Evolutionary conservation across 2,797 vertebrate species (phyloP).

Genomic region (Onychomys torridus): DNA sequence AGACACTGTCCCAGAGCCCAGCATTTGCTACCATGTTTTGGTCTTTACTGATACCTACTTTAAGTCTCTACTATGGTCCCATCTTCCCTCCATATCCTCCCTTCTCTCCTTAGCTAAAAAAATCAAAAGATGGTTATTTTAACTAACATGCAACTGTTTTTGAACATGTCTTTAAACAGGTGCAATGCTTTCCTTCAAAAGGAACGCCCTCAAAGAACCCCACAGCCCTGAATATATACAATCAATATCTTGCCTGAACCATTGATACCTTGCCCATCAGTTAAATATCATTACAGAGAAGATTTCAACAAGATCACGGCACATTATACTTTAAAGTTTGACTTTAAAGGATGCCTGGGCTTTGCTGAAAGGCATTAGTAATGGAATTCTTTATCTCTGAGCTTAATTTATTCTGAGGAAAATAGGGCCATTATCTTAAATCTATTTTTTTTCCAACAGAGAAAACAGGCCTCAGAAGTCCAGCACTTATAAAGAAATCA

Average conservation of each 20-base stretch:
- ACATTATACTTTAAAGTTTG: constrained; percentile 88
- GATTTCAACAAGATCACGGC: constrained; percentile 86
- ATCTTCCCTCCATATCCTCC: constrained; percentile 26
- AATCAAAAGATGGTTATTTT: constrained; percentile 78
- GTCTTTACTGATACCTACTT: constrained; percentile 71
- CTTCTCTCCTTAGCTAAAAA: constrained; percentile 52
- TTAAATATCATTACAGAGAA: constrained; percentile 90
- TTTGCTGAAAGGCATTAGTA: constrained; percentile 90
- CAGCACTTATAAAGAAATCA: constrained; percentile 84
- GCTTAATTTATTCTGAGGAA: constrained; percentile 90
- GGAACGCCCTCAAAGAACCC: constrained; percentile 73
- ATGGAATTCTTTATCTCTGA: constrained; percentile 89
- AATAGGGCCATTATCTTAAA: constrained; percentile 90
- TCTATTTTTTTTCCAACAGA: constrained; percentile 81
- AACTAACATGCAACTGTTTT: constrained; percentile 67
- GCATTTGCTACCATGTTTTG: constrained; percentile 58
- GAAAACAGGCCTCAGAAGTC: constrained; percentile 86
- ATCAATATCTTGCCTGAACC: constrained; percentile 87
- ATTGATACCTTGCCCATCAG: constrained; percentile 87
- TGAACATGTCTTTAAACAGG: constrained; percentile 77
- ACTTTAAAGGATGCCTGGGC: constrained; percentile 88
- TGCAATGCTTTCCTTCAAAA: constrained; percentile 71
- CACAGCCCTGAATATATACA: constrained; percentile 82
- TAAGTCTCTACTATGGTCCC: constrained; percentile 30
- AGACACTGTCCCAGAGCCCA: constrained; percentile 37